Base-by-base conservation (phyloP, 1,140 invertebrate species). In the Hypothenemus hampei region DNA sequence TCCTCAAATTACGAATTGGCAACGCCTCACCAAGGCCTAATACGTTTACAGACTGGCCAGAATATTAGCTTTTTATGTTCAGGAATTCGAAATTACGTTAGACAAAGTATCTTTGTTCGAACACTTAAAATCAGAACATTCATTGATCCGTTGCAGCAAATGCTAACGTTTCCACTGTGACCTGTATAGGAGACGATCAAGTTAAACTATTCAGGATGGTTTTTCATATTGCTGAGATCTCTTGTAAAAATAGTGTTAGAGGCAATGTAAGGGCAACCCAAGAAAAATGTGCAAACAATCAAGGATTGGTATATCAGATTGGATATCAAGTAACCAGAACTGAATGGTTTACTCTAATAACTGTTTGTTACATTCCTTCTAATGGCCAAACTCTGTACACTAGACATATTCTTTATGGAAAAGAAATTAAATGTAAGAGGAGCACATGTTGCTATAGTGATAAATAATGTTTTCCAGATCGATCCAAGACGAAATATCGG, bases 261-360 rank as follows among this genome's bases (percentile, higher is more conserved):
- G 65, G 64, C 4, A 48, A 59, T 3, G 60, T 67, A 2, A 3
- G 39, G 11, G 41, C 31, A 40, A 65, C 62, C 4, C 35, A 40
- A 6, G 40, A 33, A 40, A 59, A 48, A 33, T 67, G 64, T 45
- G 62, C 54, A 8, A 58, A 49, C 21, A 43, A 40, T 8, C 23
- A 59, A 24, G 67, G 67, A 24, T 15, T 24, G 7, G 51, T 65
- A 19, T 58, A 49, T 23, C 19, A 61, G 36, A 66, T 69, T 41
- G 67, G 67, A 13, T 67, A 63, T 46, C 49, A 45, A 21, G 43
- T 62, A 23, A 41, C 40, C 3, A 45, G 56, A 22, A 39, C 23
- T 18, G 35, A 63, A 1, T 69, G 61, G 31, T n/a, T 66, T 7
- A 59, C 57, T 4, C 52, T 70, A 35, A 67, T 69, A 8, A 50